A percentile compares a stretch with the other conserved stretches of the same genome.
Conservation (phyloP, 2,797 vertebrate genomes). For the Malurus leucopterus region DNA sequence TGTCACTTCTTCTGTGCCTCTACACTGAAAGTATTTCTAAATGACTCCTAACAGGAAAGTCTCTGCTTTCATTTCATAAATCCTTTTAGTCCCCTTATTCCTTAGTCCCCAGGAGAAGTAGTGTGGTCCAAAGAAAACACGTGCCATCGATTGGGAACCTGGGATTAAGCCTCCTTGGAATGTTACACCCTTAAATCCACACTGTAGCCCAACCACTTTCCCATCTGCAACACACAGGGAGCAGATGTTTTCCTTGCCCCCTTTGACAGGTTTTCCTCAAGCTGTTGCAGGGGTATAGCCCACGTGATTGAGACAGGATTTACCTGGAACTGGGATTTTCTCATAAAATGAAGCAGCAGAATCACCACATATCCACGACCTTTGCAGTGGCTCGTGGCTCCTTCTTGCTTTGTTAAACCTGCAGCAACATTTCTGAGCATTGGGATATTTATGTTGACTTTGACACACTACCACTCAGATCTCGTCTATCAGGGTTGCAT, state of each 20-base stretch:
- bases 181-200: background rate
- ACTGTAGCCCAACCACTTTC: background rate
- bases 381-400: background rate
- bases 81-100: background rate
- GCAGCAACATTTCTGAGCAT: background rate
- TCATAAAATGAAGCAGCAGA: background rate
- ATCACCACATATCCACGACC: background rate
- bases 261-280: background rate
- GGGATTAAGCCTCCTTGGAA: background rate
- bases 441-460: background rate
- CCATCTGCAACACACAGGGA: background rate
- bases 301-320: background rate
- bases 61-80: background rate
- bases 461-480: background rate
- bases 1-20: background rate
- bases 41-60: background rate
- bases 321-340: background rate
- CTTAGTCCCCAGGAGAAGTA: background rate
- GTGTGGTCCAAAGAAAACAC: background rate
- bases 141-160: accelerated
- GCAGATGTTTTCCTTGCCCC: background rate
- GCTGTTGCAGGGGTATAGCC: background rate
- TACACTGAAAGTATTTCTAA: conserved; percentile 1
- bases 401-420: background rate
- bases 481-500: background rate